A percentile compares a stretch with the other conserved stretches of the same genome.
phyloP scores from a whole-genome alignment of 2,797 vertebrate genomes.

The Hirundo rustica region DNA sequence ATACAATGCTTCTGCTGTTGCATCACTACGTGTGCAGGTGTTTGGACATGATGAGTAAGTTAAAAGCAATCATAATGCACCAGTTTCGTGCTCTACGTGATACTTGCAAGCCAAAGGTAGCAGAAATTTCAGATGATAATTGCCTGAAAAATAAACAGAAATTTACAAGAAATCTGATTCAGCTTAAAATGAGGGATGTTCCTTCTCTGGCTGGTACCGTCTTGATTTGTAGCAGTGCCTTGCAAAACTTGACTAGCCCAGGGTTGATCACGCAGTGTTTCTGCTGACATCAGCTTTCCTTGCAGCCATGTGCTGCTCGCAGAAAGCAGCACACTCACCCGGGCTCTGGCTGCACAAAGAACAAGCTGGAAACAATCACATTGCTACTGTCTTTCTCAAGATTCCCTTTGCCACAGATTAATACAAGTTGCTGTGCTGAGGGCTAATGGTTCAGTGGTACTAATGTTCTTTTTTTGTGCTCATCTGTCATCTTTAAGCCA shows the following conservation, averaged over 20 bases:
- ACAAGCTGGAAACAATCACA: background rate
- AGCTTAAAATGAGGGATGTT: background rate
- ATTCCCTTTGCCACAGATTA: conserved; percentile 33
- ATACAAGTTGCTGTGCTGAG: background rate
- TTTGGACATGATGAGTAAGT: background rate
- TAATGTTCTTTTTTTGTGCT: background rate
- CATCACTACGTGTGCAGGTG: rapidly evolving
- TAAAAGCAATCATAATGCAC: background rate
- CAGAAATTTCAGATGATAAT: background rate
- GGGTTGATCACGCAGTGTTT: background rate
- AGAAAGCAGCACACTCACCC: background rate
- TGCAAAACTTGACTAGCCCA: conserved; percentile 32
- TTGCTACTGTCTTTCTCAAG: conserved; percentile 48
- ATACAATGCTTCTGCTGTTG: rapidly evolving
- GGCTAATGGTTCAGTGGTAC: background rate
- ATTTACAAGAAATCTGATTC: background rate
- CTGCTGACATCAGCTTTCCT: conserved; percentile 34
- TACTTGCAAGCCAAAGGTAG: background rate
- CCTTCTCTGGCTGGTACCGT: background rate
- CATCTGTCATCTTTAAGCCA: background rate
- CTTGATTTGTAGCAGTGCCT: background rate
- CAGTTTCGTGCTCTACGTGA: background rate
- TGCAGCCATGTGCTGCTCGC: background rate
- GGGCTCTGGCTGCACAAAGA: background rate
- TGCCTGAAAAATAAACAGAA: background rate